Base-by-base conservation (phyloP, 1,140 invertebrate species). In the Sminthurinus signatus region DNA sequence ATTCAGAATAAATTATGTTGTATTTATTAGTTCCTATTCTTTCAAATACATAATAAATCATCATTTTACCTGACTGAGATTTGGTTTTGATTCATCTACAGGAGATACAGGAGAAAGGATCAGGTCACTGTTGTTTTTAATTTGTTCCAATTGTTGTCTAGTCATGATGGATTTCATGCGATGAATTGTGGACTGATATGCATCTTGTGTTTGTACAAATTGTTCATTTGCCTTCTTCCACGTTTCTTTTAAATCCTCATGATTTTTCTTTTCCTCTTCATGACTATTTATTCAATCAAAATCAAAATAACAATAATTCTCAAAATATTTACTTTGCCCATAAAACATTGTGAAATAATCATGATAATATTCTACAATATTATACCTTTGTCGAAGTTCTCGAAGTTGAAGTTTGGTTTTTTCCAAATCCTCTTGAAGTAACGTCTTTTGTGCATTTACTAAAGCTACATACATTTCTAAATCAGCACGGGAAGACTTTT, bases 181-280 rank as follows among this genome's bases (percentile, higher is more conserved):
- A 1, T 74, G 65, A 68, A 80, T 73, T 69, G 80, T 80, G 71
- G 76, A 77, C 72, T 78, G 75, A 72, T 81, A 78, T 2, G 80
- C 73, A 14, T 78, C 70, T 71, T 81, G 80, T n/a, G 78, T 75
- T 72, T 80, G 78, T 27, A 81, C 68, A 70, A 81, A 81, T 69
- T 81, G 79, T 67, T 81, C 80, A 67, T 81, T 82, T 14, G 80
- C 80, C 76, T 79, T 79, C 67, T 80, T 78, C 80, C 79, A 81
- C 17, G 80, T 81, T 62, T 77, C 73, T 67, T 80, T 78, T 44
- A 81, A 68, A 27, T 79, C 76, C 44, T 75, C 74, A 66, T 80
- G 79, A 17, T 72, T 74, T 59, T 75, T 74, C 64, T 77, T 77
- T 71, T 80, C 79, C 29, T 77, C 75, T 62, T 80, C 78, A 60